Conservation (phyloP, 1,140 invertebrate genomes). For the Paraescarpia echinospica region DNA sequence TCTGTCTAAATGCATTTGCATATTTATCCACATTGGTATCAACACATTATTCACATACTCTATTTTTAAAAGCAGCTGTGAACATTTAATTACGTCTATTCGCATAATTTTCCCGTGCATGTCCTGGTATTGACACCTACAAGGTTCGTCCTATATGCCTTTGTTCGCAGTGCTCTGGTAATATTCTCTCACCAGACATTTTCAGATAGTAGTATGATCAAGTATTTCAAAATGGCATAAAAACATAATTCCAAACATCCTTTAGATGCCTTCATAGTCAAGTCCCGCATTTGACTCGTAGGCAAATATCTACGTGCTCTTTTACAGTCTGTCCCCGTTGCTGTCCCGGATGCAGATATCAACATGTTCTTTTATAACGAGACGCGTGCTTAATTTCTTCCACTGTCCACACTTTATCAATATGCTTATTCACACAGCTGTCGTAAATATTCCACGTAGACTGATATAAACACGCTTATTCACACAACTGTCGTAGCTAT, state of each 20-base stretch:
- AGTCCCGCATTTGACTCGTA: too few species aligned
- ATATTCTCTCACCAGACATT: too few species aligned
- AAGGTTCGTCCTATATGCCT: neutral
- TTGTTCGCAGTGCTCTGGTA: neutral
- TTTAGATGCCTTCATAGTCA: too few species aligned
- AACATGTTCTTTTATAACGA: neutral
- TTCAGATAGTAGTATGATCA: too few species aligned
- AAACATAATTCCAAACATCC: too few species aligned
- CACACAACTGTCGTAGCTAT: neutral
- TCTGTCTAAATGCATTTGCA: neutral
- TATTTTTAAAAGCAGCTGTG: too few species aligned
- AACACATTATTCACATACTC: neutral
- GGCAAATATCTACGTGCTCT: too few species aligned
- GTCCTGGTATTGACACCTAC: neutral
- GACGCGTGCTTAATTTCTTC: too few species aligned
- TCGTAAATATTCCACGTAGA: neutral
- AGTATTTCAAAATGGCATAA: too few species aligned
- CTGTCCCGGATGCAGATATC: neutral
- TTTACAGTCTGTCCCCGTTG: neutral
- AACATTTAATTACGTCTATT: too few species aligned
- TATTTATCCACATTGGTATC: neutral
- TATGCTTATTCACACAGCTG: neutral
- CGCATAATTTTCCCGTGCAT: neutral
- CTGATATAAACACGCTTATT: neutral
- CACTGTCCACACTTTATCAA: too few species aligned